These are phyloP conservation scores for Glomeris maerens DNA, from an alignment of 1,140 invertebrate genomes.

Conservation along the genomic window DNA sequence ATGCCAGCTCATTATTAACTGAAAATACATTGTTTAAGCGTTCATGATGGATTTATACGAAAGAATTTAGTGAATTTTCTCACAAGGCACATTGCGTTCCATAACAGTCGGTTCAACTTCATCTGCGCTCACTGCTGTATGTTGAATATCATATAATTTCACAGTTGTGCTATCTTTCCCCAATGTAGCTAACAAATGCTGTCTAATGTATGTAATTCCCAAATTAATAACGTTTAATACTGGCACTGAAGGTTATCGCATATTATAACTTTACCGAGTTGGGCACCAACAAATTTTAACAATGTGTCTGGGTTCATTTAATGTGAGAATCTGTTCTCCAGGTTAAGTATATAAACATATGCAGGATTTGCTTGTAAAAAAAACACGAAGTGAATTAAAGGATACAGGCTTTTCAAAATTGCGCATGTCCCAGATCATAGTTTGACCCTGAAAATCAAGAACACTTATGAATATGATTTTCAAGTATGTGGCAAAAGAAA, in stretches of 20 bases:
- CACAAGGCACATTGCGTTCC: conserved; percentile 44
- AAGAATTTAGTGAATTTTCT: conserved; percentile 13
- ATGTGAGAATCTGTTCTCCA: conserved; percentile 38
- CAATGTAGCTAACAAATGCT: conserved; percentile 56
- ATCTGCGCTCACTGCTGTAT: conserved; percentile 47
- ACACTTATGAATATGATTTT: too few relatives aligned
- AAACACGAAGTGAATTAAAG: too few relatives aligned
- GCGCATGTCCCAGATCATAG: conserved; percentile 69
- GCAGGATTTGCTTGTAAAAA: too few relatives aligned
- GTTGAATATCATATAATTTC: conserved; percentile 65
- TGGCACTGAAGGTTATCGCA: too few relatives aligned
- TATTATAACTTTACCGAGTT: conserved; percentile 45
- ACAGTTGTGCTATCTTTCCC: conserved; percentile 51
- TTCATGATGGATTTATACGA: background rate
- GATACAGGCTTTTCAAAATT: conserved; percentile 70
- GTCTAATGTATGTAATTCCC: too few relatives aligned
- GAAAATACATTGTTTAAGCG: background rate
- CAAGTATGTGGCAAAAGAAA: conserved; percentile 6
- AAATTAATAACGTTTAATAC: too few relatives aligned
- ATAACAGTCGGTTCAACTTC: conserved; percentile 58
- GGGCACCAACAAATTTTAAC: conserved; percentile 74
- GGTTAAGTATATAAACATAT: too few relatives aligned
- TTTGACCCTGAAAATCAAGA: conserved; percentile 29
- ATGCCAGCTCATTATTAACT: too few relatives aligned
- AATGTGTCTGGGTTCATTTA: conserved; percentile 52